Evolutionary conservation across 2,888 invertebrate genomes (phyloP).

Genomic region (Aquatica leii): DNA sequence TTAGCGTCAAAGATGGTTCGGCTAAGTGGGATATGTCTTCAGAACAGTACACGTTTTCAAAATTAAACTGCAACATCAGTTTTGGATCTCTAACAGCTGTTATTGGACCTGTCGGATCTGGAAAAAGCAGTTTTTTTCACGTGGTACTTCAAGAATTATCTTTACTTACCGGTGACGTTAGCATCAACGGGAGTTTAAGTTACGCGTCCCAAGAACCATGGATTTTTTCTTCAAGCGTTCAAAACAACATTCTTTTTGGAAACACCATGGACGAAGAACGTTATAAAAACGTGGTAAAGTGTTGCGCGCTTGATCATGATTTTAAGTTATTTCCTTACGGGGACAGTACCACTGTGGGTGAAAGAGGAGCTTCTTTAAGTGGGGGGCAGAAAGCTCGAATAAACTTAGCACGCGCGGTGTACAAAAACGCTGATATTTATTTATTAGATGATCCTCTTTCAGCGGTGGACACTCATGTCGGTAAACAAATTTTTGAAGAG

Average conservation of each 20-base stretch:
- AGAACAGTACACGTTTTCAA: not conserved
- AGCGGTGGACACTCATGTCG: slow-evolving; percentile 89
- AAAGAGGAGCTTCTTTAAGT: slow-evolving; percentile 75
- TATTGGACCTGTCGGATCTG: slow-evolving; percentile 71
- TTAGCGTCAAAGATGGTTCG: too few species aligned
- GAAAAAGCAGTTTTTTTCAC: slow-evolving; percentile 67
- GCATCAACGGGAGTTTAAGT: slow-evolving; percentile 72
- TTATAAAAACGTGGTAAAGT: slow-evolving; percentile 72
- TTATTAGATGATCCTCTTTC: slow-evolving; percentile 88
- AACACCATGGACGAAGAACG: slow-evolving; percentile 72
- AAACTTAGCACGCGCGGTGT: slow-evolving; percentile 84
- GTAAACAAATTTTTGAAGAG: slow-evolving; percentile 84
- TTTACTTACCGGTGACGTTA: slow-evolving; percentile 68
- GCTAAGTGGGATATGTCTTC: not conserved
- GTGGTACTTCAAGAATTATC: slow-evolving; percentile 73
- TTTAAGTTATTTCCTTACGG: slow-evolving; percentile 77
- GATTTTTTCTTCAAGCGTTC: slow-evolving; percentile 80
- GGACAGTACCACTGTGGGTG: slow-evolving; percentile 81
- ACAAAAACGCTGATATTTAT: slow-evolving; percentile 84
- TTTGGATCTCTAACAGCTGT: slow-evolving; percentile 49
- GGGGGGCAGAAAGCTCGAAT: slow-evolving; percentile 88
- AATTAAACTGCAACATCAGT: not conserved
- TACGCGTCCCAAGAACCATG: slow-evolving; percentile 89
- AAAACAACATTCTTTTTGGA: slow-evolving; percentile 92
- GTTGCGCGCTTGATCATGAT: slow-evolving; percentile 76